Conservation (phyloP, 2,888 invertebrate genomes). For the Andrena hattorfiana region DNA sequence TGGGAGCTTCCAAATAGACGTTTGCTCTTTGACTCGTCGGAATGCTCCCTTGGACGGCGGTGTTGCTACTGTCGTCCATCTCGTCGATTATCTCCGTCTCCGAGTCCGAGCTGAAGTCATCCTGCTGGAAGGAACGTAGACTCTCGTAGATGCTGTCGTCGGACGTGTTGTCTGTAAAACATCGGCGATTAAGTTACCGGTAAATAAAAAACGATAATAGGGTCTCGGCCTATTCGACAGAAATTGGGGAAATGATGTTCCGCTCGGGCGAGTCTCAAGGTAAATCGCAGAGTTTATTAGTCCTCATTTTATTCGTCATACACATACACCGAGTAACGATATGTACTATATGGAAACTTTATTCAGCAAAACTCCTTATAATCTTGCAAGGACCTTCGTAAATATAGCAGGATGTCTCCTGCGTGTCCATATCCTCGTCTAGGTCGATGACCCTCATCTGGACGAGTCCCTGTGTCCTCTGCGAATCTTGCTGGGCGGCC, state of each 20-base stretch:
- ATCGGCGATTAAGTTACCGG: background rate
- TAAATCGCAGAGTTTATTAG: conserved; percentile 19
- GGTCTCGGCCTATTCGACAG: background rate
- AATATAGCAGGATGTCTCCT: conserved; percentile 83
- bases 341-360: background rate
- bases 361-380: conserved; percentile 23
- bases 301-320: background rate
- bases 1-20: conserved; percentile 73
- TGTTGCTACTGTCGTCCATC: conserved; percentile 15
- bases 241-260: conserved; percentile 1
- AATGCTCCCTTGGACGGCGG: background rate
- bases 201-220: no score
- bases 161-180: conserved; percentile 75
- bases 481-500: conserved; percentile 38
- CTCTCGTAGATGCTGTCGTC: conserved; percentile 83
- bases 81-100: conserved; percentile 56
- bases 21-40: conserved; percentile 10
- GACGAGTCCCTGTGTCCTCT: conserved; percentile 84
- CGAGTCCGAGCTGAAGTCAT: conserved; percentile 77
- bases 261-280: background rate
- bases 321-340: background rate
- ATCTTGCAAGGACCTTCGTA: conserved; percentile 78
- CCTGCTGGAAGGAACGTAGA: conserved; percentile 74
- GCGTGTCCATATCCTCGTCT: conserved; percentile 79
- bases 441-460: conserved; percentile 80